Base-by-base conservation (phyloP, 2,888 invertebrate genomes). In the Ectemnius lituratus region DNA sequence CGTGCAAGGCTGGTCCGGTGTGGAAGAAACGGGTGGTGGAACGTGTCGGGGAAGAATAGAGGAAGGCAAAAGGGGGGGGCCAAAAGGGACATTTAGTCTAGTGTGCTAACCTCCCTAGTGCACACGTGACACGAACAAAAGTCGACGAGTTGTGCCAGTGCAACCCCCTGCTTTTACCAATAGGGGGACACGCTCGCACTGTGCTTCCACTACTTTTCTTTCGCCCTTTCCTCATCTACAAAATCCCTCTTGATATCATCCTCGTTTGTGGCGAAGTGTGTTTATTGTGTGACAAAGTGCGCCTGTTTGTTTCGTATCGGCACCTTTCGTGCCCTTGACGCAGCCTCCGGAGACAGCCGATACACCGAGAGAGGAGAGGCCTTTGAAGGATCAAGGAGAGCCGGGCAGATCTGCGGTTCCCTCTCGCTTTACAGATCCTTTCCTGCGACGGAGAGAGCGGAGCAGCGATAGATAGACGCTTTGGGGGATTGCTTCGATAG, bases 401-500 rank as follows among this genome's bases (percentile, higher is more conserved):
- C 37, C 37, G 2, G 37, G 3, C 37, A 11, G 37, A 37, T 37
- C 37, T 37, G 8, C 37, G 11, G 8, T 37, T 37, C 37, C 37
- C 37, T 37, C 37, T 37, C 37, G 37, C 37, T 37, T 37, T 11
- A 23, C 6, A 37, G 37, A 5, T 37, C 5, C 37, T 37, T 37
- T 37, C 13, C 56, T 45, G 28, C 18, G 60, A 46, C 62, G 18
- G 20, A 45, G 45, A 23, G n/a, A 23, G 23, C 13, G 37, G 62
- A 62, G 20, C 16, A 20, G 16, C 57, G 71, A 60, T 62, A 67
- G 75, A 68, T 68, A 70, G 65, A 77, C 74, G 67, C 63, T 79
- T 75, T 77, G 67, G 77, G 74, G 75, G 73, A 81, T 78, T 78
- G 69, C 78, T 56, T 58, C 73, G 60, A 56, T 52, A 57, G 57